Conservation (phyloP, 2,113 vertebrate genomes). For the Camelus dromedarius region DNA sequence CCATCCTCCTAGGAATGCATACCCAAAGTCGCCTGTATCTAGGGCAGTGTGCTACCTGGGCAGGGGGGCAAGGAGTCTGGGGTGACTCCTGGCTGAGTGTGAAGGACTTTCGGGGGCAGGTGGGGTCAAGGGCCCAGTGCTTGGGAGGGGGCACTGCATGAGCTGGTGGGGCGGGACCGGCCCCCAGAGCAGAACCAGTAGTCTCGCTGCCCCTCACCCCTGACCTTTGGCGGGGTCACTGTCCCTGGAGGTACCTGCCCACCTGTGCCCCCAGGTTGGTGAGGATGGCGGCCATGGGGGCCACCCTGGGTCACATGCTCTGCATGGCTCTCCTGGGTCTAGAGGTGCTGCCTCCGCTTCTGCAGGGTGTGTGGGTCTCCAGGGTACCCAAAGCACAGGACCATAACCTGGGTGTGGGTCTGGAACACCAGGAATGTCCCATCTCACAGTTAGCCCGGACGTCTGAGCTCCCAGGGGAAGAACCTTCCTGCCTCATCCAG, state of each 20-base stretch:
- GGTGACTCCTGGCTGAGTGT: background rate
- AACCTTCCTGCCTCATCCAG: background rate
- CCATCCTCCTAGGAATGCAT: background rate
- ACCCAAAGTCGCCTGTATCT: background rate
- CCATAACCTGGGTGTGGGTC: background rate
- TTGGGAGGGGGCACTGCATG: background rate
- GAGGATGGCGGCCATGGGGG: background rate
- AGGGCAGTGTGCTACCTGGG: background rate
- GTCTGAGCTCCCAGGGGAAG: background rate
- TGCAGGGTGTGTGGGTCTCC: background rate
- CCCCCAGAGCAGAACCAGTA: background rate
- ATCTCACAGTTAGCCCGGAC: background rate
- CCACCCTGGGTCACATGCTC: background rate
- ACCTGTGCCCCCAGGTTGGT: background rate
- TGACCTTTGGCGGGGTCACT: background rate
- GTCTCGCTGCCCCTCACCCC: background rate
- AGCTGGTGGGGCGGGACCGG: background rate
- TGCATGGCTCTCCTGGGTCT: background rate
- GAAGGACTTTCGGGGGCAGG: background rate
- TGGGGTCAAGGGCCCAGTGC: background rate
- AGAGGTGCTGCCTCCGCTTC: background rate
- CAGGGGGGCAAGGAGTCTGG: background rate
- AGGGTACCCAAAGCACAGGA: background rate
- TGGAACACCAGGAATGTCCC: background rate
- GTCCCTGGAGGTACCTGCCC: background rate